Conservation (phyloP, 2,888 invertebrate genomes). For the Lochmaea capreae region DNA sequence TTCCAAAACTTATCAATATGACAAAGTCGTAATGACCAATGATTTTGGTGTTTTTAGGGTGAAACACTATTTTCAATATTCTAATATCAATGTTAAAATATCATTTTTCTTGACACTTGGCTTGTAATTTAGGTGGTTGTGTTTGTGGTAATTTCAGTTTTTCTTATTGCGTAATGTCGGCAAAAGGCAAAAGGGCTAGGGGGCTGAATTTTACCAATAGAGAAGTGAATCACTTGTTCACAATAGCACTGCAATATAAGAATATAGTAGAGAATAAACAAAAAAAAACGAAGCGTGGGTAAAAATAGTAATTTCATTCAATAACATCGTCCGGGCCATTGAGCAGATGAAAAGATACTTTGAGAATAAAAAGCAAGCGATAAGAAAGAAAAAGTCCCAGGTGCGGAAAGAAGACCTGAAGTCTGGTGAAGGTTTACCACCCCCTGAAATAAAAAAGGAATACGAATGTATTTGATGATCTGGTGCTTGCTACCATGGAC, state of each 20-base stretch:
- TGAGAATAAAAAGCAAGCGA: conserved; percentile 4
- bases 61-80: no score
- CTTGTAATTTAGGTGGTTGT: no score
- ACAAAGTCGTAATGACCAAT: no score
- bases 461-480: neutral
- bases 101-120: no score
- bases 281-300: neutral
- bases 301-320: no score
- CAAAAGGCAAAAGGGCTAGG: neutral
- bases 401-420: conserved; percentile 5
- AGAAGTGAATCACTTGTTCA: neutral
- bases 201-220: neutral
- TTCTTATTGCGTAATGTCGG: neutral
- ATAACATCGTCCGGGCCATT: no score
- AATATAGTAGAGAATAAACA: neutral
- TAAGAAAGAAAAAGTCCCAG: conserved; percentile 16
- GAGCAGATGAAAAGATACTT: no score
- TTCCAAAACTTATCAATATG: no score
- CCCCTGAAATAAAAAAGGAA: neutral
- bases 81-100: no score
- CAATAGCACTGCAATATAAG: neutral
- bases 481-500: conserved; percentile 21
- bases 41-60: no score
- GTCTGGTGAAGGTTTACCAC: conserved; percentile 15
- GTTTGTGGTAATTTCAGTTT: no score